Evolutionary conservation across 1,140 invertebrate genomes (phyloP).

Genomic region (Scylla paramamosain): DNA sequence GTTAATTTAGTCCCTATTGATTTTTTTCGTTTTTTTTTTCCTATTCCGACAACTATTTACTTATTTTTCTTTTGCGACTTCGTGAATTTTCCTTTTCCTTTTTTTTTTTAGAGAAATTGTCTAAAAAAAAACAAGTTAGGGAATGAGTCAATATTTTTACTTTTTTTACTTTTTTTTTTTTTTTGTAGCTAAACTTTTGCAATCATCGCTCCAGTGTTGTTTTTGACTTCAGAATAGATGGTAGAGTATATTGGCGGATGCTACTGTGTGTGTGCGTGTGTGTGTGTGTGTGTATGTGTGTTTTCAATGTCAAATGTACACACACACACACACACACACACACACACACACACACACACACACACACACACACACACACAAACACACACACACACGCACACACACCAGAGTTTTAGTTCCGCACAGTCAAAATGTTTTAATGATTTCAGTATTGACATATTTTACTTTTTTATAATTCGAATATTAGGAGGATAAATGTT

Average conservation of each 20-base stretch:
- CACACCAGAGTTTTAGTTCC: not conserved
- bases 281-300: not conserved
- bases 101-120: not conserved
- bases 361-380: slow-evolving; percentile 27
- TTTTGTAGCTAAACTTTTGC: not conserved
- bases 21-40: no score
- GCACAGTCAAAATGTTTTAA: not conserved
- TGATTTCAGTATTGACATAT: no score
- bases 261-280: not conserved
- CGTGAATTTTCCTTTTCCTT: no score
- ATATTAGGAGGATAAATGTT: no score
- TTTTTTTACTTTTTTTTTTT: not conserved
- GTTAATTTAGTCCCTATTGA: no score
- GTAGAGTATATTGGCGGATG: no score
- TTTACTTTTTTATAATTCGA: no score
- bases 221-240: not conserved
- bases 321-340: slow-evolving; percentile 24
- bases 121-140: not conserved
- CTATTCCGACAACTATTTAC: no score
- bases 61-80: no score
- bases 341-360: slow-evolving; percentile 24
- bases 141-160: not conserved
- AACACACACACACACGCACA: slow-evolving; percentile 16
- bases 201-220: not conserved
- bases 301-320: not conserved